Evolutionary conservation across 2,113 vertebrate genomes (phyloP), one percentile per base, ranked within the genome.

Genomic region (Cariama cristata): DNA sequence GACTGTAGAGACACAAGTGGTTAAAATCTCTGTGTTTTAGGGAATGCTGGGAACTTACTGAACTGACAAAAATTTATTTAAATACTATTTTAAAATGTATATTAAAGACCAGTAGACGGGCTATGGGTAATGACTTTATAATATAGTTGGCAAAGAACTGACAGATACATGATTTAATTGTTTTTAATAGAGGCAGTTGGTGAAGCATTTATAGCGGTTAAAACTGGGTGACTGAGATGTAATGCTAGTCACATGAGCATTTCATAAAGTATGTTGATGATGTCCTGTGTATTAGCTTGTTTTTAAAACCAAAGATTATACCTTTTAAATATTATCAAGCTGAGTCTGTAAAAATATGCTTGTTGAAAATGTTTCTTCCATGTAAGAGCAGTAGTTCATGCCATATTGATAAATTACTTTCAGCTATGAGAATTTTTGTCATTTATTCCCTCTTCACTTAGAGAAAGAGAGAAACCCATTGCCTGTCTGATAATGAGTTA

Each of bases 401-500:
- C 30, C 16, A 49, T 50, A 47, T 18, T 64, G 76, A 32, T 91
- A 50, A 77, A 66, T 50, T 23, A 18, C 42, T 90, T 90, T 40
- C 26, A n/a, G n/a, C 19, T 79, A 9, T 56, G 68, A 40, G 44
- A 64, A 47, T 58, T 86, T 74, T 64, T 80, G 44, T 72, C 14
- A 45, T 53, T 91, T 93, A 53, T 81, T 93, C 49, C 66, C 71
- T 90, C 88, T 40, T 79, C n/a, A 8, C 47, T 62, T 93, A 98
- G 98, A 95, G 94, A 93, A 98, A 85, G 80, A 97, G 32, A 74
- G 77, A 67, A 77, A 73, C 50, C 30, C 95, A 79, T 83, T 98
- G 89, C 87, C 97, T 95, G 23, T 99, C 99, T 62, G 99, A 99
- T 75, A 99, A 99, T 42, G 99, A 99, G 58, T 97, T 98, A 84